Conservation (phyloP, 2,113 vertebrate genomes). For the Bujurquina vittata region DNA sequence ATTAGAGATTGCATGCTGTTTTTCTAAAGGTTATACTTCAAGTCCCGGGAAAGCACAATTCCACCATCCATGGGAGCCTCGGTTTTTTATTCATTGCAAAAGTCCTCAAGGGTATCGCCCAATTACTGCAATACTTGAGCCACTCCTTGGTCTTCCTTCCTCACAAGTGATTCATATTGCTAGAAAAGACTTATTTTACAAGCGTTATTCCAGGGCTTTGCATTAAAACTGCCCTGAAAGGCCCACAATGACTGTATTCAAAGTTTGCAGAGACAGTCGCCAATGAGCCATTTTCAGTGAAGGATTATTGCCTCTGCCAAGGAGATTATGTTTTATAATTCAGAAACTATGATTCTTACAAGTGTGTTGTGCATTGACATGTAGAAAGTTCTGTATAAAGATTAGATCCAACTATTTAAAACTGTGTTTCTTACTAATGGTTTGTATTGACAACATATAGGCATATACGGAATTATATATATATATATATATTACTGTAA, state of each 20-base stretch:
- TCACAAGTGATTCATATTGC: not conserved
- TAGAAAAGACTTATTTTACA: slow-evolving; percentile 37
- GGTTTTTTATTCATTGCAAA: slow-evolving; percentile 13
- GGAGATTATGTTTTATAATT: too few relatives aligned
- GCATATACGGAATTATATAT: too few relatives aligned
- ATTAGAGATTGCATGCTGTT: not conserved
- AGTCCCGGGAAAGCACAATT: slow-evolving; percentile 3
- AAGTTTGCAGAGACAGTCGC: slow-evolving; percentile 11
- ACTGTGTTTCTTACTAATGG: too few relatives aligned
- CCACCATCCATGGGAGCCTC: not conserved
- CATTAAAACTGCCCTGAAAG: slow-evolving; percentile 32
- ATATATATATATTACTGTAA: too few relatives aligned
- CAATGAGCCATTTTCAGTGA: too few relatives aligned
- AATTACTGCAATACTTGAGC: slow-evolving; percentile 28
- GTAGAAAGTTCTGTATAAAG: too few relatives aligned
- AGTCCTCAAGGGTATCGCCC: slow-evolving; percentile 39
- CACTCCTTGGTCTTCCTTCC: not conserved
- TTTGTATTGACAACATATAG: too few relatives aligned
- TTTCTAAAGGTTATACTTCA: slow-evolving; percentile 22
- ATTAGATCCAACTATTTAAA: too few relatives aligned
- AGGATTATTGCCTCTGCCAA: too few relatives aligned
- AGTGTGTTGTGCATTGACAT: too few relatives aligned
- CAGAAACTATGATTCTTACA: too few relatives aligned
- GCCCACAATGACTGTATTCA: not conserved
- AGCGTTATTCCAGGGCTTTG: slow-evolving; percentile 40